Base-by-base conservation (phyloP, 2,888 invertebrate genomes). In the Plutella xylostella region DNA sequence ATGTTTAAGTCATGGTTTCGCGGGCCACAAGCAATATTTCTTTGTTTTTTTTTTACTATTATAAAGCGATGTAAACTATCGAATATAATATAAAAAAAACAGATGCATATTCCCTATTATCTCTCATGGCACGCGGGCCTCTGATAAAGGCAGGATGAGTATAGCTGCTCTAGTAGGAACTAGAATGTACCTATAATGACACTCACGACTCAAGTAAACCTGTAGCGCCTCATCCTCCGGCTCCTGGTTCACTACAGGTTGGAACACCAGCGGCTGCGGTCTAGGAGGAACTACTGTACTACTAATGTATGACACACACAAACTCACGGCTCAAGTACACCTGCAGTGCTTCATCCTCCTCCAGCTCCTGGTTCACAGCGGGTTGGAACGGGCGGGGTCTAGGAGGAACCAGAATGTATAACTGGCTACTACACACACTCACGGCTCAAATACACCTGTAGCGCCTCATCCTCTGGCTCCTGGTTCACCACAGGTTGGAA, bases 261-360 rank as follows among this genome's bases (percentile, higher is more conserved):
- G 33, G 4, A 33, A 42, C 0, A 65, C 64, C 4, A 70, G 66
- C 5, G 57, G 55, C 30, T 69, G 66, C 33, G 83, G 61, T 47
- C 79, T 63, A 55, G 78, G 44, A 50, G 55, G n/a, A n/a, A n/a
- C n/a, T 61, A 33, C 68, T 66, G 31, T 85, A 74, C 34, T 87
- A 58, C 48, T 87, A 68, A 48, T 86, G 85, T 46, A 87, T 51
- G 63, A 85, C 87, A 47, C 86, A 64, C 48, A 72, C 73, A 62
- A 79, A 79, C 80, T 83, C 79, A 0, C 84, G 85, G 0, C 84
- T 84, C 0, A 75, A 70, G 2, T 68, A 56, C 18, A 11, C 30
- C 17, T 14, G n/a, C 53, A 51, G 22, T 56, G 56, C 46, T 4
- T 54, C 54, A 0, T 50, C 43, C 4, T n/a, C n/a, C n/a, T 64